Evolutionary conservation across 2,113 vertebrate species (phyloP), one percentile per base, ranked within the genome.

Genomic region (Pseudolaguvia tuberculata): DNA sequence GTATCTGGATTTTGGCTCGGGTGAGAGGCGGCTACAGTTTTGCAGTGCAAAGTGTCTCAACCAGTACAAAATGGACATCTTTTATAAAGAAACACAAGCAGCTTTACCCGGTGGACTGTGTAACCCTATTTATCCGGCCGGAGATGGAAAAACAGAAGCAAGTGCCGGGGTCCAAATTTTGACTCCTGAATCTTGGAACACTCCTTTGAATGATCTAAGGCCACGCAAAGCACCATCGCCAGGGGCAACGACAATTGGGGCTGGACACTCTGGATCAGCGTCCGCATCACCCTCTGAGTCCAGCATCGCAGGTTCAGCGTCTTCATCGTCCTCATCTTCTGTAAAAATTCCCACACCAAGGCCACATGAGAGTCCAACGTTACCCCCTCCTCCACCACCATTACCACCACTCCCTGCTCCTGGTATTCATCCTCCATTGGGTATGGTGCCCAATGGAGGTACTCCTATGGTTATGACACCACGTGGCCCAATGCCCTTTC

Each of bases 11-110:
- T 99, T 99, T 91, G 97, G 97, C 81, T 96, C 97, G 82, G 97
- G 97, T 81, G 97, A 99, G 88, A 88, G 96, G 85, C 90, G 97
- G 87, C 95, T 99, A 90, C 97, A 99, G 91, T 99, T 99, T 90
- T 99, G 97, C 94, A 99, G 97, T 87, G 96, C 96, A 88, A 99
- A 99, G 92, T 99, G 97, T 89, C 93, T 99, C 86, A 99, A 99
- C 92, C 97, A 99, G 86, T 99, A 99, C 88, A 99, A 99, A 89
- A 99, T 99, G 97, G 97, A 99, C 92, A 99, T 99, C 91, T 99
- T 99, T 92, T 99, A 99, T 91, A 99, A 99, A 92, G 97, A 99
- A 90, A 97, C 97, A 73, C 97, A 99, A 91, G 97, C 97, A 68
- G 96, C 95, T 35, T 92, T 99, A 86, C 97, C 97, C 80, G 95